phyloP scores from a whole-genome alignment of 2,888 invertebrate genomes.

The Polyploca ridens region DNA sequence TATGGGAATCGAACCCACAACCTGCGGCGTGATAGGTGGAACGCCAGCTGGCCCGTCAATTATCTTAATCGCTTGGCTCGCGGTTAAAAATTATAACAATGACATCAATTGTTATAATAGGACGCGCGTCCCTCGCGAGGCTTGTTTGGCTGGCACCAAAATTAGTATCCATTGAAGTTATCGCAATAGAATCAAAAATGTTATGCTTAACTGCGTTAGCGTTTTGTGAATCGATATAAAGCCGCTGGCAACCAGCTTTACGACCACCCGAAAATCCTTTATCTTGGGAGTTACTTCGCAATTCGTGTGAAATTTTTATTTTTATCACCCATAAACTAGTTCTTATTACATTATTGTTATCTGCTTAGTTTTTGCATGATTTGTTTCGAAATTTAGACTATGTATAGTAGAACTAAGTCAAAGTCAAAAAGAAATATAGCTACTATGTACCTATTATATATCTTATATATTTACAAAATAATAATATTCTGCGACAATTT shows the following conservation, averaged over 20 bases:
- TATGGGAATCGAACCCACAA: too few relatives aligned
- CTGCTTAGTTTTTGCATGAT: constrained; percentile 1
- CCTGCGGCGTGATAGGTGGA: too few relatives aligned
- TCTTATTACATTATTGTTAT: constrained; percentile 22
- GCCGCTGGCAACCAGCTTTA: constrained; percentile 11
- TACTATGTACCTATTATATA: too few relatives aligned
- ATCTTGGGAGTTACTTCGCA: constrained; percentile 16
- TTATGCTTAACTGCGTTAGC: not conserved
- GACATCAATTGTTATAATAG: too few relatives aligned
- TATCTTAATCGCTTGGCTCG: too few relatives aligned
- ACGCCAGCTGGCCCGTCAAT: too few relatives aligned
- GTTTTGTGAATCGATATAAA: not conserved
- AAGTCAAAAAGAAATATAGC: too few relatives aligned
- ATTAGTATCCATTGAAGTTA: not conserved
- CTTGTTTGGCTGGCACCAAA: too few relatives aligned
- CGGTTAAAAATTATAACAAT: too few relatives aligned
- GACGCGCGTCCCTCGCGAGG: too few relatives aligned
- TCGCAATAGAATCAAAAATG: not conserved
- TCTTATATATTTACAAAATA: too few relatives aligned
- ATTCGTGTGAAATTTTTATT: constrained; percentile 25
- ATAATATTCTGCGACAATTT: not conserved
- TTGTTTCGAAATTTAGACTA: not conserved
- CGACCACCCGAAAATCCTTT: constrained; percentile 14
- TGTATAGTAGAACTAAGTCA: too few relatives aligned
- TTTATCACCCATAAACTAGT: constrained; percentile 29